phyloP scores from a whole-genome alignment of 1,140 invertebrate genomes.

The Lepidurus packardi region DNA sequence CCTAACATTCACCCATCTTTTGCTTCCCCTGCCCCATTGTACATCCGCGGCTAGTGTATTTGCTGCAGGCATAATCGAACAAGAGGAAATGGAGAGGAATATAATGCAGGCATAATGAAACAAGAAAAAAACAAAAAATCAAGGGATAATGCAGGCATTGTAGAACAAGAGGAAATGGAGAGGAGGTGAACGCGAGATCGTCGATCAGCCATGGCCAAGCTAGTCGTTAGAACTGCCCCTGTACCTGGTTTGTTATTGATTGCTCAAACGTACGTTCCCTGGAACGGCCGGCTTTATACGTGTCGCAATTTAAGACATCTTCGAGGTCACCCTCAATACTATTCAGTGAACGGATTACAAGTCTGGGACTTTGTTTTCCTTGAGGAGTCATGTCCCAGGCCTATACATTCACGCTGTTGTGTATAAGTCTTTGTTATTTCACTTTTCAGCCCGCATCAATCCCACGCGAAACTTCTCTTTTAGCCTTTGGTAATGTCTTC shows the following conservation, averaged over 20 bases:
- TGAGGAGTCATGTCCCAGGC: too few species aligned
- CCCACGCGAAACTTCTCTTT: too few species aligned
- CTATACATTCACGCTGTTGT: too few species aligned
- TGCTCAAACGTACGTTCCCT: not conserved
- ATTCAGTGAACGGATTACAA: not conserved
- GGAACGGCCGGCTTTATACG: not conserved
- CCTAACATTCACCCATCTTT: too few species aligned
- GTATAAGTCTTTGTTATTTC: too few species aligned
- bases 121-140: too few species aligned
- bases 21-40: too few species aligned
- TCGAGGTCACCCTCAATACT: not conserved
- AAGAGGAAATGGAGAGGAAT: not conserved
- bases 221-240: not conserved
- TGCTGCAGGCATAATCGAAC: not conserved
- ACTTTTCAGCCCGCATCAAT: too few species aligned
- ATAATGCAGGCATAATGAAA: not conserved
- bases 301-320: not conserved
- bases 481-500: not conserved
- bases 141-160: not conserved
- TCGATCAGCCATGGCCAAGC: not conserved
- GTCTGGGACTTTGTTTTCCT: too few species aligned
- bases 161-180: not conserved
- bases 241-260: conserved; percentile 8
- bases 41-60: not conserved
- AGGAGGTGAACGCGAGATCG: not conserved